These are phyloP conservation scores for Chinchilla lanigera DNA, from an alignment of 2,113 vertebrate genomes.

Conservation along the genomic window DNA sequence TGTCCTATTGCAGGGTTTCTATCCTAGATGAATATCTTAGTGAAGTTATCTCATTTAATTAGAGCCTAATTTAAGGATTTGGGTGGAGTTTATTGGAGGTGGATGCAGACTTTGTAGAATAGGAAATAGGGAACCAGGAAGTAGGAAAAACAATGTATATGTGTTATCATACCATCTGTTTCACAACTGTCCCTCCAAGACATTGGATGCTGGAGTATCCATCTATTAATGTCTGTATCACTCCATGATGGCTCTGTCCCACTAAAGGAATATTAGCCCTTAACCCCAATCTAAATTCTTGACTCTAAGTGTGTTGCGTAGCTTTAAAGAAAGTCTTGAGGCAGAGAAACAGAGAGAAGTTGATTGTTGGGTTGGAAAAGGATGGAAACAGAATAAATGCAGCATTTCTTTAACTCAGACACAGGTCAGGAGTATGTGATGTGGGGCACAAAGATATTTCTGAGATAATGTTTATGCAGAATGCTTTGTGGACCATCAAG, in stretches of 20 bases:
- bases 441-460: background rate
- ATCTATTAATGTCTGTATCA: background rate
- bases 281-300: background rate
- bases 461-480: constrained; percentile 2
- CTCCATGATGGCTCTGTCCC: background rate
- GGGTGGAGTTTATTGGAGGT: background rate
- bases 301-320: background rate
- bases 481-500: background rate
- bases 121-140: background rate
- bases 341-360: background rate
- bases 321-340: background rate
- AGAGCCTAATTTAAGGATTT: background rate
- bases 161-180: too few relatives aligned
- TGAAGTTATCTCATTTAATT: background rate
- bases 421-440: background rate
- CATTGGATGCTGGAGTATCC: background rate
- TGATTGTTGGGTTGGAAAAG: background rate
- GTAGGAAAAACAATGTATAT: background rate
- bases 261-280: background rate
- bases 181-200: background rate
- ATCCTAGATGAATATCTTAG: background rate
- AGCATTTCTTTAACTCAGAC: background rate
- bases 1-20: background rate
- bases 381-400: background rate
- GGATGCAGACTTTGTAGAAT: background rate